Evolutionary conservation across 2,797 vertebrate species (phyloP), one percentile per base, ranked within the genome.

Genomic region (Enteromius afrohamiltoni): DNA sequence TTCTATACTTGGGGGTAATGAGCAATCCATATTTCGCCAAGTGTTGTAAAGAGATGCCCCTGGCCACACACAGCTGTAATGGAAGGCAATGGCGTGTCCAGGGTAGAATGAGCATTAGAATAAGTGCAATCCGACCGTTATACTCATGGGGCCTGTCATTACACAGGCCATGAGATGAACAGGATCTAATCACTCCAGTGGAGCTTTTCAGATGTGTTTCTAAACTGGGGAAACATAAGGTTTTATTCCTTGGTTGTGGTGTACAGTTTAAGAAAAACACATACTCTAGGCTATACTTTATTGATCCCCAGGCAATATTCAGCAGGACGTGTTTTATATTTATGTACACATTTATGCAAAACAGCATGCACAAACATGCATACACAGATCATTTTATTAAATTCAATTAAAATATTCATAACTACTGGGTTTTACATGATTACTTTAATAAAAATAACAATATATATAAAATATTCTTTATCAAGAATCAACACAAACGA

Each of bases 1-100:
- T 79, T 85, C 19, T 82, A 85, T 83, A 87, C 92, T 87, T 88
- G 77, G 89, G 91, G 91, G 91, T 89, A 91, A 84, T 88, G 86
- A 83, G 87, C 84, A 86, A 93, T 92, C 91, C 85, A 89, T 90
- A 91, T 89, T 91, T 89, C 58, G 82, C 84, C 90, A 86, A 92
- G 89, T 88, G 88, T 90, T 90, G 76, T 88, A 90, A 91, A 93
- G 89, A 87, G 89, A 92, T 6, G 88, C 91, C 88, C 17, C 65
- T 77, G 88, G 93, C 85, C 78, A 80, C 73, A 70, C 81, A 86
- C 80, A 79, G 82, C 85, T 42, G 10, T 71, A 83, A 87, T 84
- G 82, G 79, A 86, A 82, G 69, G 79, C 79, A 77, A 73, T 85
- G 60, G 84, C 68, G 31, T 88, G 89, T 90, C 89, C 82, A 8